Conservation (phyloP, 2,113 vertebrate genomes). For the Panthera leo region DNA sequence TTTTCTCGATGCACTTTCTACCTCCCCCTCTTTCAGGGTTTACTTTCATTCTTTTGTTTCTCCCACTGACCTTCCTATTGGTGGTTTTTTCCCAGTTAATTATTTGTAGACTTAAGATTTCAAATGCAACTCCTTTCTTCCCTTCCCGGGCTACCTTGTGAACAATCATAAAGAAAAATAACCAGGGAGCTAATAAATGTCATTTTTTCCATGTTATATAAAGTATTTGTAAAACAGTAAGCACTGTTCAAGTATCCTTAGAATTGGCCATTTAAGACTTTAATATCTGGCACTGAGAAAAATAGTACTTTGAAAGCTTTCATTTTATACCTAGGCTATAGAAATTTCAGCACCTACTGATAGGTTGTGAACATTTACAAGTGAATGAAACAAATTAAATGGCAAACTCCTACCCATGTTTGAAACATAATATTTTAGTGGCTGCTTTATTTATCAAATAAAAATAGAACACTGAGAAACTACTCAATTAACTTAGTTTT, state of each 20-base stretch:
- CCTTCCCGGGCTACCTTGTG: slow-evolving; percentile 39
- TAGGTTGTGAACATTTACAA: slow-evolving; percentile 47
- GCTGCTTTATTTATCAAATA: slow-evolving; percentile 65
- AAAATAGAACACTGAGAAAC: slow-evolving; percentile 55
- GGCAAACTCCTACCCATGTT: slow-evolving; percentile 36
- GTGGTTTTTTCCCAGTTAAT: slow-evolving; percentile 13
- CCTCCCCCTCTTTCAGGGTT: not conserved
- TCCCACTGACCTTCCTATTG: not conserved
- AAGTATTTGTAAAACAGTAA: slow-evolving; percentile 74
- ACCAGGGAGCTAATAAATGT: slow-evolving; percentile 62
- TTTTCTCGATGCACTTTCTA: not conserved
- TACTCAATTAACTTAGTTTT: slow-evolving; percentile 57
- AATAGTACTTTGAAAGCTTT: slow-evolving; percentile 68
- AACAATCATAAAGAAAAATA: slow-evolving; percentile 65
- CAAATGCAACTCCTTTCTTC: not conserved
- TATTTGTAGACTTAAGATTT: slow-evolving; percentile 42
- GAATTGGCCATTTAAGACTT: slow-evolving; percentile 71
- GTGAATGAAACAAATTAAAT: slow-evolving; percentile 69
- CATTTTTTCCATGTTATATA: slow-evolving; percentile 67
- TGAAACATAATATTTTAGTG: slow-evolving; percentile 66
- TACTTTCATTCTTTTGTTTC: slow-evolving; percentile 6
- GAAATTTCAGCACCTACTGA: slow-evolving; percentile 66
- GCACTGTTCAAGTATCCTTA: slow-evolving; percentile 72
- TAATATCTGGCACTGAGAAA: slow-evolving; percentile 64
- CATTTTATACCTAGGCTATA: slow-evolving; percentile 68